phyloP scores from a whole-genome alignment of 1,140 invertebrate genomes.

The Brachionus calyciflorus region DNA sequence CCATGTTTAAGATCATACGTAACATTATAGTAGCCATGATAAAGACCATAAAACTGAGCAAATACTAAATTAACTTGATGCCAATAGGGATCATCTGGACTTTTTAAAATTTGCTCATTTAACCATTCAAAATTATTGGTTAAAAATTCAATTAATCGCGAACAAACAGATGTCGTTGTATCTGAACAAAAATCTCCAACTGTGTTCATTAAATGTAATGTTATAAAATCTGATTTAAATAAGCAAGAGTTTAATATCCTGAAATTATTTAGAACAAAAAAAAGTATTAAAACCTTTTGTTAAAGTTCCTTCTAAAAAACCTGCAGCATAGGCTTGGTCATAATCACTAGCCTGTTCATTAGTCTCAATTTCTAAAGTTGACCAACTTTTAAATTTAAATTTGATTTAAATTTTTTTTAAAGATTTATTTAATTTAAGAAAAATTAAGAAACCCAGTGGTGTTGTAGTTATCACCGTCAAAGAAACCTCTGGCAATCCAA shows the following conservation, averaged over 20 bases:
- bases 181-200: slow-evolving; percentile 67
- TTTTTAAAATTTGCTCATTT: slow-evolving; percentile 63
- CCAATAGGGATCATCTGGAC: slow-evolving; percentile 70
- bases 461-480: slow-evolving; percentile 41
- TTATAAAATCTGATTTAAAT: slow-evolving; percentile 67
- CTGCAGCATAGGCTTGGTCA: slow-evolving; percentile 81
- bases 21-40: slow-evolving; percentile 60
- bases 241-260: too few relatives aligned
- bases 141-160: slow-evolving; percentile 68
- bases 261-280: too few relatives aligned
- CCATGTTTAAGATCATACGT: slow-evolving; percentile 54
- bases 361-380: slow-evolving; percentile 55
- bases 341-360: slow-evolving; percentile 56
- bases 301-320: slow-evolving; percentile 72
- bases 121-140: slow-evolving; percentile 62
- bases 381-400: slow-evolving; percentile 52
- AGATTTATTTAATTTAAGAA: neutral
- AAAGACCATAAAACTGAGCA: slow-evolving; percentile 62
- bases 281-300: slow-evolving; percentile 65
- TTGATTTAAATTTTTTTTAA: neutral
- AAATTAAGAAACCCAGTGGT: neutral
- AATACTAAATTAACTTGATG: slow-evolving; percentile 67
- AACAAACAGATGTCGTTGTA: slow-evolving; percentile 67
- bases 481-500: slow-evolving; percentile 26
- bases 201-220: slow-evolving; percentile 76